Evolutionary conservation across 2,888 invertebrate species (phyloP), one percentile per base, ranked within the genome.

Genomic region (Lacanobia oleracea): DNA sequence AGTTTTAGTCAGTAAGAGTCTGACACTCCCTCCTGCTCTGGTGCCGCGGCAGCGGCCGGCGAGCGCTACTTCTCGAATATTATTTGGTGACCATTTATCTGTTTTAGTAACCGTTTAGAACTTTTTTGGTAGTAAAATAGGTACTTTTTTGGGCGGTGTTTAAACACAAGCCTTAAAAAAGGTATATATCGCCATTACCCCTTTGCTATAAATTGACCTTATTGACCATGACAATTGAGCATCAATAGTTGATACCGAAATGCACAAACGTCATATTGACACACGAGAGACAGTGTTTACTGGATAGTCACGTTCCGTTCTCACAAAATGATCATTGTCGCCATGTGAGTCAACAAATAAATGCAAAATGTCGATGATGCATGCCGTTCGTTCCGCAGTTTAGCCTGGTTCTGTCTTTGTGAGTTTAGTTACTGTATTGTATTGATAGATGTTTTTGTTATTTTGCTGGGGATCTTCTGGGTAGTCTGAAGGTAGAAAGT

Each of bases 221-320:
- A 72, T 72, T 77, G 76, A 80, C 67, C 45, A 75, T 75, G 62
- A 56, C 68, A 74, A 81, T 77, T 65, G 61, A 73, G 67, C 77
- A 67, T 57, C 71, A 79, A 77, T 67, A 77, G 54, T 75, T 75
- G 54, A 33, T 45, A 73, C 62, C 59, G 60, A 78, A 84, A 81
- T 73, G 73, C 53, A 65, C 68, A 67, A 59, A 61, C 63, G 72
- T 81, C 81, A 81, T 71, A 75, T 80, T 78, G 73, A 81, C 65
- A 79, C 67, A 68, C 59, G 62, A 37, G 68, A 60, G 18, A 16
- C 63, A 33, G 3, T 84, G 67, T 84, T 84, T 84, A 78, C 72
- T 16, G 16, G 64, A 72, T 59, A 63, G 74, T 78, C 84, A 84
- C 84, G 84, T 84, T 64, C 57, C 7, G 69, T 66, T 50, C 50